Base-by-base conservation (phyloP, 2,113 vertebrate genomes). In the Myiagra hebetior region DNA sequence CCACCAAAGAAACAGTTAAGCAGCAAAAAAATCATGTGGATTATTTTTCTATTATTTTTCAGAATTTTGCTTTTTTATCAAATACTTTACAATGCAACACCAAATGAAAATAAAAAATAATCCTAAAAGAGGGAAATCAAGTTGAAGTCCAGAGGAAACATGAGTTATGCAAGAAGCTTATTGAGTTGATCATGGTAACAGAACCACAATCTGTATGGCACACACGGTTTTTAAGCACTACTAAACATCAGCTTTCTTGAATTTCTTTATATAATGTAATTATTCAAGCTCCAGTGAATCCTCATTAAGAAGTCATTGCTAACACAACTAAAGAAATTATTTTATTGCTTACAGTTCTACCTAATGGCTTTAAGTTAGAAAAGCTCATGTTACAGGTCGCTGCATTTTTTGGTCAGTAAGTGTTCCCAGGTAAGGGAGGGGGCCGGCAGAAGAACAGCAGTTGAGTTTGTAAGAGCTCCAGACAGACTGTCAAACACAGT, bases 231-330 rank as follows among this genome's bases (percentile, higher is more conserved):
- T 78, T 64, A 94, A 68, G 65, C 28, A 50, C 53, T 84, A 68
- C 41, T 96, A 85, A 91, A 95, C 20, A 39, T 50, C 47, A 75
- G 60, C 30, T 88, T 95, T 89, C 72, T 42, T 64, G 19, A 86
- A 92, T 78, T 92, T 91, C 88, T 93, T 86, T 91, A 84, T 74
- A 63, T 74, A 76, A 94, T 10, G 26, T 62, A 89, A 94, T 95
- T 95, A 80, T 60, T 92, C 80, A 73, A 72, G 83, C 41, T 89
- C 27, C 64, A 92, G 60, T 26, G 69, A 93, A 44, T 53, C 52
- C 69, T 87, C 83, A 68, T 87, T 84, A 87, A 88, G 85, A 72
- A 41, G 13, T 64, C 65, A 73, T 56, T 53, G 74, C 22, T 52
- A 80, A 42, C 41, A 60, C n/a, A 87, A 67, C 55, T 20, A 37